Conservation (phyloP, 2,113 vertebrate species). For the Sarotherodon lohbergeri region DNA sequence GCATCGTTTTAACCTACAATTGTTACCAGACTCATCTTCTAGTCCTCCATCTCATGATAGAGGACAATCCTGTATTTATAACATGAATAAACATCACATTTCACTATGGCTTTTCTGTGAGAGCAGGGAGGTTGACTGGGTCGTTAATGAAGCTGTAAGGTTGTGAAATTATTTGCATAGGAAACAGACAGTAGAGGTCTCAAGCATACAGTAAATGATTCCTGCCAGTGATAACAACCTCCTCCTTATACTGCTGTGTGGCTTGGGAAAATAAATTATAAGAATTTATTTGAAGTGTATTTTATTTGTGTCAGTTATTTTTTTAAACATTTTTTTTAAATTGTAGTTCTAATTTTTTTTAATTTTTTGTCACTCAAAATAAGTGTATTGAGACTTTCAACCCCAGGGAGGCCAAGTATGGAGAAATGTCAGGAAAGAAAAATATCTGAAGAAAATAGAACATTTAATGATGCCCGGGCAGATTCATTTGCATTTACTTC, state of each 20-base stretch:
- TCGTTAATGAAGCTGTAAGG: background rate
- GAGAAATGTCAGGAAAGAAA: background rate
- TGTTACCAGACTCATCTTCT: background rate
- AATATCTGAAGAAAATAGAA: background rate
- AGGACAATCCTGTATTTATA: background rate
- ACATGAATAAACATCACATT: background rate
- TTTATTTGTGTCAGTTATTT: background rate
- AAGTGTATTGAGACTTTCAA: background rate
- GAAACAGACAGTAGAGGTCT: background rate
- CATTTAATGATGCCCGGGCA: background rate
- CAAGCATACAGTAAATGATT: background rate
- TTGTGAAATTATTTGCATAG: background rate
- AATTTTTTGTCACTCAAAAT: background rate
- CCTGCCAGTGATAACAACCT: background rate
- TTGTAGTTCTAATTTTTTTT: background rate
- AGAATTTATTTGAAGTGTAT: background rate
- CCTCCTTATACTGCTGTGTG: no score
- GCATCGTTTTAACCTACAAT: background rate
- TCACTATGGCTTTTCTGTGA: background rate
- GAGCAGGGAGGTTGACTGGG: background rate
- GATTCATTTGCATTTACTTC: background rate
- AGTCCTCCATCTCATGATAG: background rate
- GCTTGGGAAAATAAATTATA: background rate
- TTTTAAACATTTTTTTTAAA: fast-evolving
- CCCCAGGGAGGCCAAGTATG: background rate